Percentiles rank a stretch among this genome's conserved stretches.
Evolutionary conservation across 2,797 vertebrate species (phyloP).

Genomic region (Chloroceryle inda): DNA sequence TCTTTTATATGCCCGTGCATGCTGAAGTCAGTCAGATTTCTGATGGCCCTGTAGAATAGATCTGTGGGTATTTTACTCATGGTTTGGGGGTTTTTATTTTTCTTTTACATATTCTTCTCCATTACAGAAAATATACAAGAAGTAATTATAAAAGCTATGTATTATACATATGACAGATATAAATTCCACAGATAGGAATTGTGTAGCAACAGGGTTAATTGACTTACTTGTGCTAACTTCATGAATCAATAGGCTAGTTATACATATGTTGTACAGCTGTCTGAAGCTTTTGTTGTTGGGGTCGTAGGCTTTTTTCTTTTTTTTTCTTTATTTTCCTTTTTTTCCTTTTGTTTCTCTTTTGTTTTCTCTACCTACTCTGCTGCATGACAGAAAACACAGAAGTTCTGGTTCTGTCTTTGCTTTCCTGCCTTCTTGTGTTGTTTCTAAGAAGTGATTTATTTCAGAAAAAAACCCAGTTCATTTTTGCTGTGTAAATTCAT

Average conservation of each 20-base stretch:
- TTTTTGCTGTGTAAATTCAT: conserved; percentile 36
- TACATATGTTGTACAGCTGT: background rate
- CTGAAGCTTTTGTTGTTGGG: background rate
- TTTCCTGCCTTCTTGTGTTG: background rate
- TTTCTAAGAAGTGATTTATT: conserved; percentile 14
- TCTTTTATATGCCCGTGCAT: background rate
- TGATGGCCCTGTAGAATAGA: background rate
- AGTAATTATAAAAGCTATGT: background rate
- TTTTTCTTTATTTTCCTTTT: background rate
- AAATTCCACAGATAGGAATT: background rate
- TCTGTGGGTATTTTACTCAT: background rate
- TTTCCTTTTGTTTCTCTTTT: background rate
- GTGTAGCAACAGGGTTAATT: background rate
- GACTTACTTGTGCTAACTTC: background rate
- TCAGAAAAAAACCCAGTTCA: background rate
- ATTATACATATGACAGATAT: background rate
- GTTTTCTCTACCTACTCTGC: background rate
- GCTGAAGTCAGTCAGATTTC: background rate
- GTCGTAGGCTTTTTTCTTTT: no score
- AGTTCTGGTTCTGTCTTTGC: background rate
- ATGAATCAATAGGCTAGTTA: background rate
- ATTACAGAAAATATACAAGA: background rate
- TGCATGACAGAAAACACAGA: background rate
- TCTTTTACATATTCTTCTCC: background rate
- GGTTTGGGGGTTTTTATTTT: fast-evolving